A percentile compares a stretch with the other conserved stretches of the same genome.
Evolutionary conservation across 2,888 invertebrate species (phyloP).

Genomic region (Marronus borbonicus): DNA sequence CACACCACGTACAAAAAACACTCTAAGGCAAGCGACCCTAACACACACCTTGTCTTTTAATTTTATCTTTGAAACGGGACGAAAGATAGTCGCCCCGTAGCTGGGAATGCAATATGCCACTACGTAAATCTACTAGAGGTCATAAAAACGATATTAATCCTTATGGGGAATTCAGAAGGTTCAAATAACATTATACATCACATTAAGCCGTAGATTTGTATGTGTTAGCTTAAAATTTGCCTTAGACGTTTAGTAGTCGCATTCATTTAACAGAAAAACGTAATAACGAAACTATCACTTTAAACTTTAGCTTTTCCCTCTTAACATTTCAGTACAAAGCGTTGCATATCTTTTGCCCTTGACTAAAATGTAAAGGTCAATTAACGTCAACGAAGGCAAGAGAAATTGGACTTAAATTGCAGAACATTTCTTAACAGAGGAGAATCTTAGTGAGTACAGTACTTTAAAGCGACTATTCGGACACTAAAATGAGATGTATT

Average conservation of each 20-base stretch:
- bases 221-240: conserved; percentile 5
- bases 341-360: conserved; percentile 60
- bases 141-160: conserved; percentile 69
- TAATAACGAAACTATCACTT: conserved; percentile 13
- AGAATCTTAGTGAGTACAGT: conserved; percentile 66
- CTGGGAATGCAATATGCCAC: conserved; percentile 68
- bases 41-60: conserved; percentile 37
- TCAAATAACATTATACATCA: conserved; percentile 61
- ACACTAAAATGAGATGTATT: conserved; percentile 62
- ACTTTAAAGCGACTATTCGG: conserved; percentile 67
- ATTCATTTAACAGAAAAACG: neutral
- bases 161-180: conserved; percentile 52
- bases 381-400: conserved; percentile 70
- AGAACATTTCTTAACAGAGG: conserved; percentile 67
- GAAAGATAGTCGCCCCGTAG: conserved; percentile 44
- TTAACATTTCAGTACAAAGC: neutral
- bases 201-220: conserved; percentile 36
- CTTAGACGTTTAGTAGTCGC: neutral
- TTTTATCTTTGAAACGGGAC: conserved; percentile 25
- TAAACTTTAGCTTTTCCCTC: conserved; percentile 7
- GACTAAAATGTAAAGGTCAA: conserved; percentile 68
- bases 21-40: conserved; percentile 10
- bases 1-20: conserved; percentile 10
- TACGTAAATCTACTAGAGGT: conserved; percentile 67
- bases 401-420: conserved; percentile 71